Base-by-base conservation (phyloP, 2,888 invertebrate genomes). In the Nomada flava region DNA sequence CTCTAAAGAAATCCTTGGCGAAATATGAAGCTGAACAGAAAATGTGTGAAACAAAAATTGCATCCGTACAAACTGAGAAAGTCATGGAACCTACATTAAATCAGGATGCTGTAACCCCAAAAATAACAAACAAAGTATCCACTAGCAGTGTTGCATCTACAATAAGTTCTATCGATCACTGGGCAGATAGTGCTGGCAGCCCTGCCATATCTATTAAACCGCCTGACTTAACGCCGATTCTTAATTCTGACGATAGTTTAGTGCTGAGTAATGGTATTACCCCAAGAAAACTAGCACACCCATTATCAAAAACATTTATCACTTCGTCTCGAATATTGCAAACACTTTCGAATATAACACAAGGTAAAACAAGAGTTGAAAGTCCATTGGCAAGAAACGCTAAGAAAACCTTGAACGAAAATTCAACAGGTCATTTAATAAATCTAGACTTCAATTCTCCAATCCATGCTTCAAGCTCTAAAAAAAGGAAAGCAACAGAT, bases 291-390 rank as follows among this genome's bases (percentile, higher is more conserved):
- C 44, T 81, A 1, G 59, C 83, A 11, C 88, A 83, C 44, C 82
- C 89, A 3, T 59, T 92, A 9, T 93, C 93, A 0, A 86, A 87
- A 20, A 90, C 93, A 29, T 92, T 94, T 75, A 79, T 92, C 23
- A 93, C 93, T 26, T 93, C 93, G 0, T 92, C 93, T 3, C 88
- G 91, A 59, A 93, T 94, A 47, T 88, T 94, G 11, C 91, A 93
- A 76, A 93, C 93, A 2, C 90, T 94, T 18, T 91, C 93, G 0
- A 92, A 79, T 74, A 90, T 94, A 47, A 92, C 93, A 0, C 90
- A 90, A 47, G 89, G 91, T 11, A 90, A 90, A 62, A 26, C 88
- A 10, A 91, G 88, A 42, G 10, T 53, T 18, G 84, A 88, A 55
- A 87, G 69, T 67, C 82, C 88, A 10, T 55, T 84, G n/a, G 63